Evolutionary conservation across 2,113 vertebrate genomes (phyloP).

Genomic region (Lutjanus erythropterus): DNA sequence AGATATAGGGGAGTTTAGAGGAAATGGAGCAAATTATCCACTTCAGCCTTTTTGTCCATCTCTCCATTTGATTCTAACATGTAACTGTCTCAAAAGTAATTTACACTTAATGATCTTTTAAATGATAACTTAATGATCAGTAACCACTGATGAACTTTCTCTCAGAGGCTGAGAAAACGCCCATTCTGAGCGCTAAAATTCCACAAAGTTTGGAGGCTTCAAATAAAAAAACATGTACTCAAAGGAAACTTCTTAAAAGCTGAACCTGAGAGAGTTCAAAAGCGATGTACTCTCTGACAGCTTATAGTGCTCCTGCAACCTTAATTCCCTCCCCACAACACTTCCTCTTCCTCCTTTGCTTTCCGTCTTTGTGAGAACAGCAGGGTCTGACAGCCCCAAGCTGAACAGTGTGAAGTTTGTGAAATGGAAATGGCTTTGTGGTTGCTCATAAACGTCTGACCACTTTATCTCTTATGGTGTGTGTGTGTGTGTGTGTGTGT

Average conservation of each 20-base stretch:
- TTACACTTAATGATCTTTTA: constrained; percentile 5
- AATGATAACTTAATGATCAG: constrained; percentile 11
- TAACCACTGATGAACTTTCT: neutral
- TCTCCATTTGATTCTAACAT: constrained; percentile 7
- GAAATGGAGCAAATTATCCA: constrained; percentile 41
- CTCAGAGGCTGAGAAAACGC: neutral
- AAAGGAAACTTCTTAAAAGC: constrained; percentile 1
- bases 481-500: constrained; percentile 24
- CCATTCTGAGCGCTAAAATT: neutral
- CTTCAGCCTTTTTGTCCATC: neutral
- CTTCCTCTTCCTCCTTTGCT: constrained; percentile 38
- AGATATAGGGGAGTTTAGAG: constrained; percentile 7
- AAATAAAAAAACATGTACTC: neutral
- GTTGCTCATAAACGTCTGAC: constrained; percentile 39
- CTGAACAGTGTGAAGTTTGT: constrained; percentile 46
- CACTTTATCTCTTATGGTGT: constrained; percentile 6
- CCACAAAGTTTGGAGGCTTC: constrained; percentile 1
- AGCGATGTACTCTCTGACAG: neutral
- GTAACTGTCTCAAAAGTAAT: constrained; percentile 14
- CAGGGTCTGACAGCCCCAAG: constrained; percentile 38
- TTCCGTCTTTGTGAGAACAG: constrained; percentile 33
- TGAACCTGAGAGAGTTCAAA: constrained; percentile 31
- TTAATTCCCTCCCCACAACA: constrained; percentile 14
- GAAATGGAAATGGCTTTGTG: constrained; percentile 57
- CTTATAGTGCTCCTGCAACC: constrained; percentile 11